Evolutionary conservation across 2,113 vertebrate species (phyloP).

Genomic region (Illadopsis cleaveri): DNA sequence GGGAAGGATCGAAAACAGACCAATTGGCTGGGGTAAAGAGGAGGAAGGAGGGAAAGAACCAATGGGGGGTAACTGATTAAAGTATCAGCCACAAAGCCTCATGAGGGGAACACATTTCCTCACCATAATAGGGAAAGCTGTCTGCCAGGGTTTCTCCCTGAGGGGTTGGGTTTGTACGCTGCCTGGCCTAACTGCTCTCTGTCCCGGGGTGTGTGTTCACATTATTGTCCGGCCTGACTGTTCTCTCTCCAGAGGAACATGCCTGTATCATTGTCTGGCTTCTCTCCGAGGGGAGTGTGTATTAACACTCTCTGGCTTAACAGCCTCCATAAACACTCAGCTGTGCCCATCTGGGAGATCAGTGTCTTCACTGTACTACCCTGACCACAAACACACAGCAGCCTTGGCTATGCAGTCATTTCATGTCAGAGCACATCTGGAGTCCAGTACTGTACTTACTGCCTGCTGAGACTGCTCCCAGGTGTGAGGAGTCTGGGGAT

Average conservation of each 20-base stretch:
- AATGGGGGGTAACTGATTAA: neutral
- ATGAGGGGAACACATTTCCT: too few relatives aligned
- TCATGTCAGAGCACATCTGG: neutral
- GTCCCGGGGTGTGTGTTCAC: too few relatives aligned
- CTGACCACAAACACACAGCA: neutral
- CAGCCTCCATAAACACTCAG: neutral
- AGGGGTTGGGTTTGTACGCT: too few relatives aligned
- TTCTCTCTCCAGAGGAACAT: too few relatives aligned
- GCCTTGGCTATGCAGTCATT: neutral
- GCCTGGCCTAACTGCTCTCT: too few relatives aligned
- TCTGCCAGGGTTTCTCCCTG: too few relatives aligned
- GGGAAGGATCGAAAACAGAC: neutral
- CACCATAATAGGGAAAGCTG: too few relatives aligned
- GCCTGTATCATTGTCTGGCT: too few relatives aligned
- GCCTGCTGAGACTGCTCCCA: neutral
- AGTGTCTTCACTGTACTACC: rapidly evolving
- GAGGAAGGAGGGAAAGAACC: neutral
- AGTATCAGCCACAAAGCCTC: neutral
- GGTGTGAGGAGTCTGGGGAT: neutral
- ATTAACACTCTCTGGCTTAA: neutral
- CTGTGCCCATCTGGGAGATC: neutral
- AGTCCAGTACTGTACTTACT: neutral
- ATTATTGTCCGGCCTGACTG: too few relatives aligned
- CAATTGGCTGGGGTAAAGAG: too few relatives aligned
- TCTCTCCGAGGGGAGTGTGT: too few relatives aligned